Percentiles rank a stretch among this genome's conserved stretches.
These are phyloP conservation scores for Strigamia maritima DNA, from an alignment of 2,888 invertebrate genomes.

Conservation along the genomic window DNA sequence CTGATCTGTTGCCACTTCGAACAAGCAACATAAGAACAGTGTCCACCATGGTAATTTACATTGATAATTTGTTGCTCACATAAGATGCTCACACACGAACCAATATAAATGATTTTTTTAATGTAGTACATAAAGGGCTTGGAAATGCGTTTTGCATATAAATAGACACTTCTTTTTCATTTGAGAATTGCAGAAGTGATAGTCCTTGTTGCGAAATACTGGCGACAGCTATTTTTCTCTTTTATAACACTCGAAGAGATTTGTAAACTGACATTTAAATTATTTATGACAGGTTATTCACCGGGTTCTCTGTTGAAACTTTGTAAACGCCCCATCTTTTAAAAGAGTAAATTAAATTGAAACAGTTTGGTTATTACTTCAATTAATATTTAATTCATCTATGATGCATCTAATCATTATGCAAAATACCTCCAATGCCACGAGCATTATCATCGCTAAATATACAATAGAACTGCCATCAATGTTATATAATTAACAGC, in stretches of 20 bases:
- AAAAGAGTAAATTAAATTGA: background rate
- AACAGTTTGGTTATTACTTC: background rate
- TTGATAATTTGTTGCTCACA: background rate
- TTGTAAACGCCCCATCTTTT: background rate
- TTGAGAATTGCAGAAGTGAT: too few relatives aligned
- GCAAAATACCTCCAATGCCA: background rate
- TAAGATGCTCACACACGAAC: too few relatives aligned
- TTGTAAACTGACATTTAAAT: too few relatives aligned
- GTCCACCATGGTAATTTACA: background rate
- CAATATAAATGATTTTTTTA: too few relatives aligned
- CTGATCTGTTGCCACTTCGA: conserved; percentile 80
- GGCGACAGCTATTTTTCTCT: too few relatives aligned
- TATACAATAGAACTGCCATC: too few relatives aligned
- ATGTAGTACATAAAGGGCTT: too few relatives aligned
- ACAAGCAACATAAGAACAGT: conserved; percentile 48
- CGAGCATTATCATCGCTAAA: background rate
- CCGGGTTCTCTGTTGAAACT: background rate
- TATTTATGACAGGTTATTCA: background rate
- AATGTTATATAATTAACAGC: too few relatives aligned
- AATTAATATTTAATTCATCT: background rate
- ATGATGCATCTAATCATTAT: background rate
- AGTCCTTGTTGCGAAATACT: too few relatives aligned
- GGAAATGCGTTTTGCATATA: too few relatives aligned
- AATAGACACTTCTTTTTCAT: too few relatives aligned
- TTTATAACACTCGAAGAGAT: too few relatives aligned